These are phyloP conservation scores for Chalcosyrphus nemorum DNA, from an alignment of 2,888 invertebrate genomes.

Conservation along the genomic window DNA sequence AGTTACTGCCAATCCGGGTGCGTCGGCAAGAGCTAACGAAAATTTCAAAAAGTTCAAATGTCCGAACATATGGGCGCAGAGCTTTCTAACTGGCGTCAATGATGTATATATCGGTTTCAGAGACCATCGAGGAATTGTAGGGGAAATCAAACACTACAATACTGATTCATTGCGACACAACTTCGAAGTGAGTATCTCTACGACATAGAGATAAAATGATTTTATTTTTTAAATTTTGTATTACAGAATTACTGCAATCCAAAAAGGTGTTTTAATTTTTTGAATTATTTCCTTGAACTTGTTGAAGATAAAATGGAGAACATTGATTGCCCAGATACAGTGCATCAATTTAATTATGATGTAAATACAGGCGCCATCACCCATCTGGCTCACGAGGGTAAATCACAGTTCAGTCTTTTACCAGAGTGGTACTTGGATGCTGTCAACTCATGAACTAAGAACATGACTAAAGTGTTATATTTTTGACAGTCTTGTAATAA, in stretches of 20 bases:
- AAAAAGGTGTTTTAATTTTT: slow-evolving; percentile 86
- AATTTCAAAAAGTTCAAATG: slow-evolving; percentile 84
- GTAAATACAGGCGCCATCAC: slow-evolving; percentile 20
- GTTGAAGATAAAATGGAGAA: slow-evolving; percentile 81
- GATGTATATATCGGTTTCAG: slow-evolving; percentile 87
- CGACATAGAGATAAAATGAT: background rate
- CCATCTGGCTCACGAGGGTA: slow-evolving; percentile 3
- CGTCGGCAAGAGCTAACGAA: slow-evolving; percentile 82
- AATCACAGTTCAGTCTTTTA: slow-evolving; percentile 58
- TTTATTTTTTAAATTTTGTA: background rate
- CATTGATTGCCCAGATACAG: slow-evolving; percentile 70
- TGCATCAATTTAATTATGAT: slow-evolving; percentile 72
- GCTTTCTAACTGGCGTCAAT: slow-evolving; percentile 87
- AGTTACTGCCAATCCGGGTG: slow-evolving; percentile 84
- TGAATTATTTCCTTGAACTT: slow-evolving; percentile 84
- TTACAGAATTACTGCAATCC: slow-evolving; percentile 83
- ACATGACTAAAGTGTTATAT: background rate
- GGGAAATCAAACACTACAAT: slow-evolving; percentile 82
- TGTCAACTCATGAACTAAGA: background rate
- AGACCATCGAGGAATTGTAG: slow-evolving; percentile 86
- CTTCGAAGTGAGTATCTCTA: slow-evolving; percentile 77
- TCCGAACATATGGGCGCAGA: slow-evolving; percentile 90
- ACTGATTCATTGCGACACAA: slow-evolving; percentile 83
- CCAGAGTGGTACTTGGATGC: slow-evolving; percentile 73
- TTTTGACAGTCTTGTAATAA: too few relatives aligned